Base-by-base conservation (phyloP, 2,797 vertebrate species). In the Sebastes matsubarae region DNA sequence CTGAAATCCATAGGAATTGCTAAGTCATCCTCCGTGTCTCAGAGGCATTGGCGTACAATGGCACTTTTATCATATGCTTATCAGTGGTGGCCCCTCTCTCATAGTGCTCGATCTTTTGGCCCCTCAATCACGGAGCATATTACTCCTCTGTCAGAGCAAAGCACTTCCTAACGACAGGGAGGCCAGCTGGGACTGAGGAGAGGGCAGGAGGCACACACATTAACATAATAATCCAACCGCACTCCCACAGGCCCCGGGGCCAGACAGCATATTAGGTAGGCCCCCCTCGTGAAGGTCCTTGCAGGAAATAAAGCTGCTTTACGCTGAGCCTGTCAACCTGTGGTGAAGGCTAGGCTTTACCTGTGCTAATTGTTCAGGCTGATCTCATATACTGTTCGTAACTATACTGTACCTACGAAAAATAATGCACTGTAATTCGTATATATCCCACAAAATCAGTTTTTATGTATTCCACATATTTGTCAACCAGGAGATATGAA, bases 171-270 rank as follows among this genome's bases (percentile, higher is more conserved):
- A 98, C 97, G 96, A 97, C 97, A 90, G 98, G 96, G 96, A 97
- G 96, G 97, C 97, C 97, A 98, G 98, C 97, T 99, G 98, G 98
- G 98, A 98, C 95, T 95, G 97, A 96, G 95, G 95, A 97, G 97
- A 97, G 97, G 97, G 98, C 98, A 97, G 96, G 95, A 97, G 95
- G 97, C 98, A 97, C 97, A 96, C 79, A 95, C 97, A 99, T 99
- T 99, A 99, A 97, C 98, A 99, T 99, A 99, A 99, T 99, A 98
- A 99, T 98, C 98, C 98, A 98, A 96, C 96, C 94, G 92, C 89
- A 91, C 92, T 98, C 97, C 97, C 97, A 97, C 94, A 97, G 97
- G 97, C 98, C 98, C 97, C 91, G 82, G 95, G 97, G 98, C 97
- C 98, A 98, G 97, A 96, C 97, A 96, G 97, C 97, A 97, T 96